Evolutionary conservation across 1,140 invertebrate genomes (phyloP).

Genomic region (Lepidostoma basale): DNA sequence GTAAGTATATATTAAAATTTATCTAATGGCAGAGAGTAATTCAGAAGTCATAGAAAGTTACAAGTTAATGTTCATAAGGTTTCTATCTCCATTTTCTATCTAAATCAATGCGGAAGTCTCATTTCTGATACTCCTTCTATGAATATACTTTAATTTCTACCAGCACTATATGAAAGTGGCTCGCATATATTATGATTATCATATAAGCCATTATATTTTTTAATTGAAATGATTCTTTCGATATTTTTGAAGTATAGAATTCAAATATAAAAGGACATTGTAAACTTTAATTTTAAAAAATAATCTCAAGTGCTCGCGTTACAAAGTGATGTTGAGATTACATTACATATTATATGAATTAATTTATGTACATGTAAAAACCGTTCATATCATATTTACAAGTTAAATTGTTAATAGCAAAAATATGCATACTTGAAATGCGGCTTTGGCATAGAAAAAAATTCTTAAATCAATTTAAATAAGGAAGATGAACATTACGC

Average conservation of each 20-base stretch:
- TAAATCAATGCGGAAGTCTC: constrained; percentile 36
- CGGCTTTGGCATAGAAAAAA: constrained; percentile 4
- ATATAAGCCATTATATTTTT: constrained; percentile 26
- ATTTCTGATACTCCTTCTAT: constrained; percentile 33
- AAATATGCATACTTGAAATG: constrained; percentile 16
- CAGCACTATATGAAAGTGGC: constrained; percentile 32
- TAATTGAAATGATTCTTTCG: constrained; percentile 27
- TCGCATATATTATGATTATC: constrained; percentile 24
- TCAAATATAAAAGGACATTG: constrained; percentile 27
- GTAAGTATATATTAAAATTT: constrained; percentile 39
- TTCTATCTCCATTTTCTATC: constrained; percentile 33
- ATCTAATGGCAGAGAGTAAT: constrained; percentile 44
- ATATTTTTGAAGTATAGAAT: constrained; percentile 28
- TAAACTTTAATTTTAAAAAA: constrained; percentile 16
- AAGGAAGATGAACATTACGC: constrained; percentile 10
- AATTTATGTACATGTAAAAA: constrained; percentile 7
- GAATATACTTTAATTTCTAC: constrained; percentile 29
- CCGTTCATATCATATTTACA: not conserved
- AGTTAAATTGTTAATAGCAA: constrained; percentile 2
- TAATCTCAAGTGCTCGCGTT: constrained; percentile 32
- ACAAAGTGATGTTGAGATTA: constrained; percentile 29
- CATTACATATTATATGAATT: constrained; percentile 8
- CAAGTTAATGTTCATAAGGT: constrained; percentile 35
- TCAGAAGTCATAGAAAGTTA: constrained; percentile 38
- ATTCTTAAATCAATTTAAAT: not conserved